phyloP scores from a whole-genome alignment of 2,797 vertebrate species.

The Syngnathus rostellatus region DNA sequence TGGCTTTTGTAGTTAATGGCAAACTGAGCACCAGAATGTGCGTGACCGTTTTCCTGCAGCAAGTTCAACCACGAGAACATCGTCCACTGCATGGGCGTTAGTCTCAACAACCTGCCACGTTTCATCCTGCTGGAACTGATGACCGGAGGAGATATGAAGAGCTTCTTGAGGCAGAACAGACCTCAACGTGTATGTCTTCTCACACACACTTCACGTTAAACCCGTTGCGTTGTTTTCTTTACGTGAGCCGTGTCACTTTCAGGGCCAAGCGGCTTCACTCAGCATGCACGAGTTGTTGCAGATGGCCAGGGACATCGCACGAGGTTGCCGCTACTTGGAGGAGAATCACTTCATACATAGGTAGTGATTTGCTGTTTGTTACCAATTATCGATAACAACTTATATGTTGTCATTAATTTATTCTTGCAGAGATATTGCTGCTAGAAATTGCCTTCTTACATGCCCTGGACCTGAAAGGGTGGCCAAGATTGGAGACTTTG shows the following conservation, averaged over 20 bases:
- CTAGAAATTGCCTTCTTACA: conserved; percentile 87
- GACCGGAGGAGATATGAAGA: conserved; percentile 91
- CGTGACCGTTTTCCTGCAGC: conserved; percentile 49
- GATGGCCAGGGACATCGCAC: conserved; percentile 86
- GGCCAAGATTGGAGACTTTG: conserved; percentile 90
- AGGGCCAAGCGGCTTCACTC: conserved; percentile 77
- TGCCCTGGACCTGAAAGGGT: conserved; percentile 75
- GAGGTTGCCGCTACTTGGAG: conserved; percentile 85
- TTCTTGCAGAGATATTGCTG: conserved; percentile 80
- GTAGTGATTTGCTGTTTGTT: conserved; percentile 18
- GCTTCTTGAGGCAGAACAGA: conserved; percentile 82
- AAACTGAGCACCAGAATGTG: background rate
- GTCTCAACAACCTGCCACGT: conserved; percentile 78
- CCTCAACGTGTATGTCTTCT: conserved; percentile 71
- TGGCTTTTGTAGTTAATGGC: background rate
- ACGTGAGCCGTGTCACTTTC: conserved; percentile 16
- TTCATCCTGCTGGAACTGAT: conserved; percentile 93
- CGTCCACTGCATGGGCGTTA: conserved; percentile 82
- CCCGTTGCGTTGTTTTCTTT: background rate
- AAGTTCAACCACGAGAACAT: conserved; percentile 91
- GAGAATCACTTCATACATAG: conserved; percentile 86
- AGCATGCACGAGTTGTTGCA: conserved; percentile 81
- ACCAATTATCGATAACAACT: too few relatives aligned
- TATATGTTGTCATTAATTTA: background rate
- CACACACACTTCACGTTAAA: background rate